Base-by-base conservation (phyloP, 1,140 invertebrate species). In the Apis dorsata region DNA sequence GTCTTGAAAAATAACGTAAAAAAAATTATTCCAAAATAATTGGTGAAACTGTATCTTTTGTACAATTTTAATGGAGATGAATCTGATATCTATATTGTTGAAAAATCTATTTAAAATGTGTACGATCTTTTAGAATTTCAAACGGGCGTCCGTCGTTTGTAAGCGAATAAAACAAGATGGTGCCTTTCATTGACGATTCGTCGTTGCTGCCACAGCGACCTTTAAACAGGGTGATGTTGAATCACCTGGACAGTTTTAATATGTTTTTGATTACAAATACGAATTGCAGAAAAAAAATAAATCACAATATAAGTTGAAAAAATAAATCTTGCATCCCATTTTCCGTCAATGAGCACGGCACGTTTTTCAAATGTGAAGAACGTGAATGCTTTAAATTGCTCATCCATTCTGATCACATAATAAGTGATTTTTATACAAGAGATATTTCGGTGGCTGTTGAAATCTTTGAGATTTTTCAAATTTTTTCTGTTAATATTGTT, bases 161-260 rank as follows among this genome's bases (percentile, higher is more conserved):
- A 57, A 65, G 24, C 28, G 17, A 65, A 34, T 21, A 73, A 79
- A 77, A 77, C 65, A 77, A 83, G 81, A 44, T 83, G 75, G 81
- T 83, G 81, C 81, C 81, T 83, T 83, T 71, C 21, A 68, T 83
- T 70, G 68, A 79, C 51, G 65, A 79, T 34, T 51, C 49, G 81
- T 78, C 59, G 68, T 83, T 77, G 60, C 80, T 60, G 63, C 51
- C 74, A 60, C 57, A 74, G 24, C 24, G 72, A 76, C 55, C 24
- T 12, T 17, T 55, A 62, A 51, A 62, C 1, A 57, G 53, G 34
- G 49, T n/a, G 15, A 19, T 17, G 51, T n/a, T 19, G 55, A 7
- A 55, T 57, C 62, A 76, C n/a, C 72, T 51, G 51, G 53, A 57
- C n/a, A 81, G 49, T 73, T 80, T 62, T 17, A 49, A 62, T 24